Base-by-base conservation (phyloP, 2,797 vertebrate species). In the Gymnocypris eckloni region DNA sequence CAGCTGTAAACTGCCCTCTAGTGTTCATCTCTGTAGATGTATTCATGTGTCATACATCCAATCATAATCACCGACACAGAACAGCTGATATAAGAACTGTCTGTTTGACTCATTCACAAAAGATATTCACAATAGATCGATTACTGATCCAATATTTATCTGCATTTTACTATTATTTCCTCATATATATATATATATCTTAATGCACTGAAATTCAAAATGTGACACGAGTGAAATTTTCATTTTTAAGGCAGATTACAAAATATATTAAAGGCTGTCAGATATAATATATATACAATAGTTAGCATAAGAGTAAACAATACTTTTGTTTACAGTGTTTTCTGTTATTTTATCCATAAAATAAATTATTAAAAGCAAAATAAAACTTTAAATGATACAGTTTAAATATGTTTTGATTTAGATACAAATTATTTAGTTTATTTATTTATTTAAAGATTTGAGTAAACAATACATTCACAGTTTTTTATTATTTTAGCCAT, bases 1-100 rank as follows among this genome's bases (percentile, higher is more conserved):
- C 64, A 16, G 64, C 28, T 67, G 64, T 67, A 18, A 16, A 87
- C 25, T 86, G 1, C 93, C 93, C 90, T 85, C 95, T 93, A 77
- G 90, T 94, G 94, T 91, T 33, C 22, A 22, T 22, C 25, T 64
- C 59, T 64, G 59, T 25, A 6, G 28, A 52, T 37, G 10, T 25
- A 64, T 66, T 64, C 25, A 66, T 6, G 54, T 25, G 9, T 28
- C 1, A 28, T 1, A 77, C 12, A 56, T 50, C 8, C 54, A 54
- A 22, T 6, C 9, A 52, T 22, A 52, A 1, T 76, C 25, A 52
- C 6, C 9, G 20, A 10, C 48, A 76, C 28, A 28, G 2, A 75
- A 18, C n/a, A 18, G 20, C 15, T 75, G 8, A 75, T 16, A 16
- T 64, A 13, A 64, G n/a, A 64, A 64, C 28, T 13, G 0, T 64